A percentile compares a stretch with the other conserved stretches of the same genome.
Conservation (phyloP, 2,113 vertebrate species). For the Isurus oxyrinchus region DNA sequence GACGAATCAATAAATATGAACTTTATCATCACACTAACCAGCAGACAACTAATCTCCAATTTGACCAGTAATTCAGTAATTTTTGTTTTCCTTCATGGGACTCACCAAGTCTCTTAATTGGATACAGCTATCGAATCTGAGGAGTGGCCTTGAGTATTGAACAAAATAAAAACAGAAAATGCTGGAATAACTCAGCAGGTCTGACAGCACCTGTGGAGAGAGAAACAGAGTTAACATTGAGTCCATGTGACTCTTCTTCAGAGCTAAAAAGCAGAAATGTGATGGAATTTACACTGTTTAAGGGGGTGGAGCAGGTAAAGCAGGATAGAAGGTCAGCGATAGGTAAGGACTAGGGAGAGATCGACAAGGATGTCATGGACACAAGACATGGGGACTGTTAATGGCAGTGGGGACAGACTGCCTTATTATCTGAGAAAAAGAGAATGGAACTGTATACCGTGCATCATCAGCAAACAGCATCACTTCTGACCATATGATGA, state of each 20-base stretch:
- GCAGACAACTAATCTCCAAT: too few relatives aligned
- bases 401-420: too few relatives aligned
- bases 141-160: neutral
- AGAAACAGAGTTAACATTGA: neutral
- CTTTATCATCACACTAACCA: neutral
- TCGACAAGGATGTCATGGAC: neutral
- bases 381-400: too few relatives aligned
- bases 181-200: too few relatives aligned
- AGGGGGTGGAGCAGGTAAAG: too few relatives aligned
- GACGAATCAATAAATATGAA: neutral
- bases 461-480: neutral
- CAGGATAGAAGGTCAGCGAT: too few relatives aligned
- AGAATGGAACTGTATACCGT: neutral
- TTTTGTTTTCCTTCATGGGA: neutral
- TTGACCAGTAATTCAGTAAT: neutral
- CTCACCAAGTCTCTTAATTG: neutral
- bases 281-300: too few relatives aligned
- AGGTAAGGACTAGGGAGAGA: too few relatives aligned
- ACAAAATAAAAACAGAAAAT: too few relatives aligned
- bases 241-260: too few relatives aligned
- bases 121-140: neutral
- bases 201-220: neutral
- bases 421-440: neutral
- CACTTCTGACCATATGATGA: neutral
- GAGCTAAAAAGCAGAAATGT: too few relatives aligned